phyloP scores from a whole-genome alignment of 2,113 vertebrate species.

The Cariama cristata region DNA sequence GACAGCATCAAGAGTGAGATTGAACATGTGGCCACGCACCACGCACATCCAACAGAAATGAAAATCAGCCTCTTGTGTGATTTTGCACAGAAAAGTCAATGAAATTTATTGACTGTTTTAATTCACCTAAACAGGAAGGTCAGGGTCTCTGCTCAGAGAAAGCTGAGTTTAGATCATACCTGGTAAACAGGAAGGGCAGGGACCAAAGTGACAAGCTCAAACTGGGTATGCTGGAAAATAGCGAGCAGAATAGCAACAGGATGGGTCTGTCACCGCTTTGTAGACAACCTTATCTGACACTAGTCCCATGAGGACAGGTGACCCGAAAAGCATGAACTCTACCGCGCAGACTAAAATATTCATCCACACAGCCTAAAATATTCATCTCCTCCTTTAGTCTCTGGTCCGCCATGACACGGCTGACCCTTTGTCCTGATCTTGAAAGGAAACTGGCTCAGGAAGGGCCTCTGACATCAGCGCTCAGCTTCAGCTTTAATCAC shows the following conservation, averaged over 20 bases:
- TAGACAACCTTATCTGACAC: background rate
- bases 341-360: background rate
- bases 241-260: constrained; percentile 21
- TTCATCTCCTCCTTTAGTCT: background rate
- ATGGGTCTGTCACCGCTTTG: background rate
- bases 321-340: background rate
- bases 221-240: background rate
- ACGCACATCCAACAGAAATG: background rate
- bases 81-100: background rate
- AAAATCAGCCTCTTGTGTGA: background rate
- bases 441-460: background rate
- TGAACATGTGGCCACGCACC: background rate
- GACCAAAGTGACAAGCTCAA: background rate
- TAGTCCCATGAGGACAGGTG: constrained; percentile 4
- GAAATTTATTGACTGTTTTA: background rate
- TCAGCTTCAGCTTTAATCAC: background rate
- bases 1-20: background rate
- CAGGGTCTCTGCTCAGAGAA: background rate
- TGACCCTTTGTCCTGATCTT: constrained; percentile 1
- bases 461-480: background rate
- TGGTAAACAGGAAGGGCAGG: constrained; percentile 61
- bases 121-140: background rate
- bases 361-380: background rate
- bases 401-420: background rate
- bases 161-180: background rate